Percentiles rank a stretch among this genome's conserved stretches.
Conservation (phyloP, 1,140 invertebrate species). For the Gryllus bimaculatus region DNA sequence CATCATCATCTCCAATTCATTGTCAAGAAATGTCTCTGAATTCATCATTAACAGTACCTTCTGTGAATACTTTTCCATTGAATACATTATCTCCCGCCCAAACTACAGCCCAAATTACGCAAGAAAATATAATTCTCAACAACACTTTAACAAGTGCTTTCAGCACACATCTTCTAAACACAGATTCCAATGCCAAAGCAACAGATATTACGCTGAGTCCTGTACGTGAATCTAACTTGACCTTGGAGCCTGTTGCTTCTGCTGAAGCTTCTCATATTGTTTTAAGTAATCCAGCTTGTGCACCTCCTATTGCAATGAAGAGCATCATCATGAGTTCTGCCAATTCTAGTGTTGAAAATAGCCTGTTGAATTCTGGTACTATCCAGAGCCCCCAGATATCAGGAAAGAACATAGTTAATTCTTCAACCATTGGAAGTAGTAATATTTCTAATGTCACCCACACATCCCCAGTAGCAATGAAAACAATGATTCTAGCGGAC, state of each 20-base stretch:
- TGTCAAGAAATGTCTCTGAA: neutral
- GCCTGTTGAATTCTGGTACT: neutral
- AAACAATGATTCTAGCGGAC: neutral
- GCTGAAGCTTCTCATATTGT: neutral
- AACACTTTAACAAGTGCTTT: constrained; percentile 2
- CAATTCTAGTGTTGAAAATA: neutral
- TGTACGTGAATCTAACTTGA: neutral
- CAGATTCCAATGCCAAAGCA: neutral
- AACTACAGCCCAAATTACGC: neutral
- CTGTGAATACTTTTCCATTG: neutral
- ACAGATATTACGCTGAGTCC: neutral
- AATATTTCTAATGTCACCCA: neutral
- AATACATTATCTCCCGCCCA: neutral
- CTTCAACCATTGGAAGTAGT: neutral
- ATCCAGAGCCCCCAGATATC: neutral
- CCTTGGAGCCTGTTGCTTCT: neutral
- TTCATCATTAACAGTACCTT: neutral
- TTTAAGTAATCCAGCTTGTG: neutral
- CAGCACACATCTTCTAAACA: constrained; percentile 7
- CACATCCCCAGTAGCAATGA: constrained; percentile 10
- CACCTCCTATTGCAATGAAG: constrained; percentile 10
- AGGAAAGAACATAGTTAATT: neutral
- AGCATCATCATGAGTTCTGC: neutral
- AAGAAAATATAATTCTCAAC: neutral
- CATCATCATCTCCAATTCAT: neutral